Evolutionary conservation across 2,888 invertebrate species (phyloP).

Genomic region (Rhamphomyia laevipes): DNA sequence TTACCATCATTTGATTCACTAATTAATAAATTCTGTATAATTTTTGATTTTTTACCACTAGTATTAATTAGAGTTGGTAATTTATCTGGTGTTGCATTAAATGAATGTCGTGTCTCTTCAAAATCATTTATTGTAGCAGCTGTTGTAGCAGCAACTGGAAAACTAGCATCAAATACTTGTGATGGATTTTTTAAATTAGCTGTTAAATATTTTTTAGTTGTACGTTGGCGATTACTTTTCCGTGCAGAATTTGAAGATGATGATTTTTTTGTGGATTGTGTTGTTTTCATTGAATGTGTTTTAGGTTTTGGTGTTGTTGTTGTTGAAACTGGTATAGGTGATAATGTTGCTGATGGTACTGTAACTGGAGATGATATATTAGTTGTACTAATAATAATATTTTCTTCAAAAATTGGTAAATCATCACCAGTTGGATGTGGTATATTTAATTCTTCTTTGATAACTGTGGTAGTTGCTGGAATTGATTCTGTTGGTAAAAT

Average conservation of each 20-base stretch:
- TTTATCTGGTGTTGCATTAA: slow-evolving; percentile 27
- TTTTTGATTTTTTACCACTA: slow-evolving; percentile 10
- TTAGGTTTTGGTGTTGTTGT: slow-evolving; percentile 16
- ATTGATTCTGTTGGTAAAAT: slow-evolving; percentile 2
- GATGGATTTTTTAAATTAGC: slow-evolving; percentile 6
- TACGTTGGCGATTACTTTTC: slow-evolving; percentile 32
- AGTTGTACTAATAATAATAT: not conserved
- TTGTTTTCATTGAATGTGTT: slow-evolving; percentile 13
- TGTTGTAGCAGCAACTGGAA: slow-evolving; percentile 8
- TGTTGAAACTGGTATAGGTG: not conserved
- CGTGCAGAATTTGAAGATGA: slow-evolving; percentile 26
- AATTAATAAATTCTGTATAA: not conserved
- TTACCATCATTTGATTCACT: slow-evolving; percentile 12
- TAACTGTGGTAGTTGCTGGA: slow-evolving; percentile 3
- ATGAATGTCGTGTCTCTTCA: slow-evolving; percentile 31
- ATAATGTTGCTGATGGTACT: not conserved
- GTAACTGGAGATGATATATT: too few relatives aligned
- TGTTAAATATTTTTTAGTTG: slow-evolving; percentile 27
- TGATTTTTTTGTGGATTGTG: slow-evolving; percentile 32
- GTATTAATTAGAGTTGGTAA: too few relatives aligned
- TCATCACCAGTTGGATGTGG: slow-evolving; percentile 4
- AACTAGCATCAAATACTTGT: slow-evolving; percentile 11
- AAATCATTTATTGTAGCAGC: slow-evolving; percentile 17
- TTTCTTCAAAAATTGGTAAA: not conserved
- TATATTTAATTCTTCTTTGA: not conserved